Evolutionary conservation across 2,797 vertebrate species (phyloP).

Genomic region (Cyclura pinguis): DNA sequence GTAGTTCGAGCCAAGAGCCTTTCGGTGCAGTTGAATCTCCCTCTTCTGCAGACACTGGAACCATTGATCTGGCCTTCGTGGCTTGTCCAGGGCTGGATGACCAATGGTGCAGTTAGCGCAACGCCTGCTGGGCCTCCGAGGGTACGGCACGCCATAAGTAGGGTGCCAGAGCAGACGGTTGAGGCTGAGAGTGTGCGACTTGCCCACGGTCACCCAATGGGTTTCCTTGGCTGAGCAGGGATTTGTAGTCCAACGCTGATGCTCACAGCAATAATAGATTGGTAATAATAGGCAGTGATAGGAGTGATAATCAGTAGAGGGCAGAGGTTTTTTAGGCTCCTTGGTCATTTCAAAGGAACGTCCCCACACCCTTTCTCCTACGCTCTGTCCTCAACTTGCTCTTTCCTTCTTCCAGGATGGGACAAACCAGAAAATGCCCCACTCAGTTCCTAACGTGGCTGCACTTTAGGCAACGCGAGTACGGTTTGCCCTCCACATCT

Average conservation of each 20-base stretch:
- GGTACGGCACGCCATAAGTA: no score
- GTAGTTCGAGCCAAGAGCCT: slow-evolving; percentile 59
- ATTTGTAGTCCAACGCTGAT: no score
- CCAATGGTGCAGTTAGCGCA: slow-evolving; percentile 65
- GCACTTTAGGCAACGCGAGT: background rate
- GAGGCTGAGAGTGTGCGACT: no score
- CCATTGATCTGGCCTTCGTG: slow-evolving; percentile 69
- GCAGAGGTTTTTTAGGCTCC: no score
- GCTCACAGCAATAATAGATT: no score
- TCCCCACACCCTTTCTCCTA: background rate
- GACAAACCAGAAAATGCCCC: no score
- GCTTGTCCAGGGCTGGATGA: slow-evolving; percentile 53
- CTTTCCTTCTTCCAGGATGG: no score
- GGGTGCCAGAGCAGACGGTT: background rate
- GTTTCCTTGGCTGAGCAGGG: no score
- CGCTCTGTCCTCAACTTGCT: background rate
- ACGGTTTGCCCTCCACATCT: no score
- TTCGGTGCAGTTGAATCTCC: slow-evolving; percentile 57
- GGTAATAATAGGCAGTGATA: no score
- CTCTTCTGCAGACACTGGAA: slow-evolving; percentile 55
- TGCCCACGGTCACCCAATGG: no score
- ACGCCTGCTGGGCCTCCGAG: slow-evolving; percentile 43
- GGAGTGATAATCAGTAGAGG: background rate
- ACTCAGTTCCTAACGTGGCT: slow-evolving; percentile 1
- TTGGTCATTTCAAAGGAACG: background rate